Evolutionary conservation across 2,113 vertebrate genomes (phyloP), one percentile per base, ranked within the genome.

Genomic region (Stigmatopora argus): DNA sequence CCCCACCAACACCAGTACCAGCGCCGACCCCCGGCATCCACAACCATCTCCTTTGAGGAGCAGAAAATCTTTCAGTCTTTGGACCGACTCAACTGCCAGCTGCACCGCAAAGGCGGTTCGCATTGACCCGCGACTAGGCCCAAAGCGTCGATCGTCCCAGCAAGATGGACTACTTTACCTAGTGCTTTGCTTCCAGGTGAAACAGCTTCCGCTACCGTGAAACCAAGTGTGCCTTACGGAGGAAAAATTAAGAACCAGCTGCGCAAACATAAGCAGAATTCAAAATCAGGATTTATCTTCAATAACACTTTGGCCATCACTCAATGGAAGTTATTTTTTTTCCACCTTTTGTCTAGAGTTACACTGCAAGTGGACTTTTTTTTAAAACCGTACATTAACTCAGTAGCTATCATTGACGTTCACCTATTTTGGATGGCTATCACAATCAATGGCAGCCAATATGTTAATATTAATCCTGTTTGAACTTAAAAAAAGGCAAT

Each of bases 21-120:
- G n/a, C 59, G 59, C 66, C 77, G 41, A 15, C 63, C 66, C 57
- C 69, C 70, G 62, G 74, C 73, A 35, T 69, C 77, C 55, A 91
- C 71, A 44, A 62, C 67, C 5, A 75, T 96, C 6, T 94, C 94
- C 14, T 19, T 90, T 67, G 94, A 96, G 78, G 96, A 98, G 72
- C 85, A 92, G 73, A 93, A 85, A 71, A 86, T 98, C 58, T 87
- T 94, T 7, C 89, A 92, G 19, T 96, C 93, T 65, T 90, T 99
- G 63, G 84, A 93, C 66, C 81, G 4, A 57, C 93, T 96, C 14
- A 88, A 96, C 88, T 87, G 92, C 66, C 91, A 88, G 71, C 84
- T 99, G 61, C 85, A 88, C 57, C 83, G 95, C 96, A 86, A 94
- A 93, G 47, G 15, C 49, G 12, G 14, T 26, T n/a, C 70, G 21